Conservation (phyloP, 2,113 vertebrate genomes). For the Leptosomus discolor region DNA sequence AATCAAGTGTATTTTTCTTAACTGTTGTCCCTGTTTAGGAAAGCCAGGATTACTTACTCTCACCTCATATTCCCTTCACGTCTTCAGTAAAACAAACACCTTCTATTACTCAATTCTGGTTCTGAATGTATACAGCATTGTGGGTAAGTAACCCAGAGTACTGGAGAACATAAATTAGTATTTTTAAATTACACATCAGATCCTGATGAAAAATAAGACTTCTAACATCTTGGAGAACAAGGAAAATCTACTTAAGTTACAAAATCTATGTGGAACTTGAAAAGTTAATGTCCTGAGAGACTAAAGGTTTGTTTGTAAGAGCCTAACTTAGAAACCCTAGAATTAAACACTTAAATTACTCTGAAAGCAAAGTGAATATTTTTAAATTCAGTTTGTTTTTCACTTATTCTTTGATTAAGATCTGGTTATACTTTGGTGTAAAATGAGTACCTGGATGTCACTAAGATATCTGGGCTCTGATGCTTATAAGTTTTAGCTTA, state of each 20-base stretch:
- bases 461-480: neutral
- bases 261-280: neutral
- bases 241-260: neutral
- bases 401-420: neutral
- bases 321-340: neutral
- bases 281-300: neutral
- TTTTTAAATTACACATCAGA: neutral
- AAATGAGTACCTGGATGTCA: neutral
- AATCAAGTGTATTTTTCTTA: neutral
- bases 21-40: slow-evolving; percentile 61
- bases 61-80: slow-evolving; percentile 79
- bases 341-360: neutral
- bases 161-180: neutral
- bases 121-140: slow-evolving; percentile 87
- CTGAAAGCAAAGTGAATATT: neutral
- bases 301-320: neutral
- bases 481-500: neutral
- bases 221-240: neutral
- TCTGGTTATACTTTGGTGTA: neutral
- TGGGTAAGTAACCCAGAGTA: slow-evolving; percentile 81
- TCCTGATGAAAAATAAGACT: neutral
- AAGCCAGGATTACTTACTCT: slow-evolving; percentile 72
- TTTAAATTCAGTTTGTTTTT: neutral
- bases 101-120: slow-evolving; percentile 87
- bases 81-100: slow-evolving; percentile 85